Evolutionary conservation across 2,113 vertebrate species (phyloP).

Genomic region (Calidris pugnax): DNA sequence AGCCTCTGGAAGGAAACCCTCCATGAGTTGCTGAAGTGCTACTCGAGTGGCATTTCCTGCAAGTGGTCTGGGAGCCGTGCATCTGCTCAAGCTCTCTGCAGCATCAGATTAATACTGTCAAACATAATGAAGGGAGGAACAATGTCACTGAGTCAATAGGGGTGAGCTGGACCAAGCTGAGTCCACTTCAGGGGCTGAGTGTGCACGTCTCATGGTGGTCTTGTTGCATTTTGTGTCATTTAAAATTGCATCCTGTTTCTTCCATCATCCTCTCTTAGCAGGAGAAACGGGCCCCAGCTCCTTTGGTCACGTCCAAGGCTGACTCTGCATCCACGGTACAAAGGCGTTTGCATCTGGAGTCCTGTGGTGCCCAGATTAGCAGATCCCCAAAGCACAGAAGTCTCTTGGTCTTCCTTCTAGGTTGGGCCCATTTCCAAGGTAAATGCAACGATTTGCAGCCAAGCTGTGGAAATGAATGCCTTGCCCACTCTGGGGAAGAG

Average conservation of each 20-base stretch:
- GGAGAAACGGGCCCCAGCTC: not conserved
- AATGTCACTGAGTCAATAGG: not conserved
- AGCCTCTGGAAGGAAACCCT: not conserved
- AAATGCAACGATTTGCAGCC: not conserved
- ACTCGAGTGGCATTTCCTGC: not conserved
- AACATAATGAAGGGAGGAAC: not conserved
- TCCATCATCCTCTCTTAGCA: not conserved
- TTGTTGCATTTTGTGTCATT: not conserved
- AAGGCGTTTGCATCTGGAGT: not conserved
- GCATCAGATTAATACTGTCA: not conserved
- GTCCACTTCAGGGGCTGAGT: not conserved
- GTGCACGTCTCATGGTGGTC: not conserved
- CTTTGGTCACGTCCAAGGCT: not conserved
- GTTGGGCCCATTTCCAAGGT: constrained; percentile 6
- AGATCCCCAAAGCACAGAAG: not conserved
- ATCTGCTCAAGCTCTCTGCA: not conserved
- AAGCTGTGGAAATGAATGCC: not conserved
- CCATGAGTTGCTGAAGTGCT: not conserved
- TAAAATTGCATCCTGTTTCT: not conserved
- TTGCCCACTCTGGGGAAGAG: not conserved
- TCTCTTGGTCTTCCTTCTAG: not conserved
- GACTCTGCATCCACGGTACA: not conserved
- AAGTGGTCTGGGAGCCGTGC: not conserved
- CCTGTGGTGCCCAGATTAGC: not conserved
- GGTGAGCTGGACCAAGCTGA: not conserved